Percentiles rank a stretch among this genome's conserved stretches.
phyloP scores from a whole-genome alignment of 2,797 vertebrate species.

The Columba guinea region DNA sequence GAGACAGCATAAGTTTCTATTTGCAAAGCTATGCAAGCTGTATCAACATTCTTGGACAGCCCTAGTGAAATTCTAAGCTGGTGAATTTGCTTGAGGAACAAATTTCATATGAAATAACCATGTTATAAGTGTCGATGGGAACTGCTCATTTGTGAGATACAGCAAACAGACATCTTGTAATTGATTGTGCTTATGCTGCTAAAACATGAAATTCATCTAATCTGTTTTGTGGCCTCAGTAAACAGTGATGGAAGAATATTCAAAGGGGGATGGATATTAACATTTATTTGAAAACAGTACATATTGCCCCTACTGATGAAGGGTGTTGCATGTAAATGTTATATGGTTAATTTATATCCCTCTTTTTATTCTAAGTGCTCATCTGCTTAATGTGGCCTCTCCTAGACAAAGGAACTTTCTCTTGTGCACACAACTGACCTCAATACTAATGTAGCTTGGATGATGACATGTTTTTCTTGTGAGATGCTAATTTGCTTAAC shows the following conservation, averaged over 20 bases:
- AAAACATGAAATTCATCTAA: neutral
- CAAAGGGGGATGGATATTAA: neutral
- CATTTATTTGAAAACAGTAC: neutral
- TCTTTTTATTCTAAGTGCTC: slow-evolving; percentile 3
- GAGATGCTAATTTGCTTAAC: slow-evolving; percentile 19
- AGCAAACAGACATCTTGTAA: neutral
- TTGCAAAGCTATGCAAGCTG: neutral
- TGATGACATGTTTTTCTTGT: neutral
- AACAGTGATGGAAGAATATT: neutral
- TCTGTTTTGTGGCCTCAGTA: neutral
- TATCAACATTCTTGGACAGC: neutral
- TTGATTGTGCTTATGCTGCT: neutral
- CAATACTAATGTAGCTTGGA: slow-evolving; percentile 16
- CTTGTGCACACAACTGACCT: neutral
- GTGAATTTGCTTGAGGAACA: neutral
- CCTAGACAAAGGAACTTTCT: slow-evolving; percentile 39
- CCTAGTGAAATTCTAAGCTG: neutral
- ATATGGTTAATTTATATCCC: neutral
- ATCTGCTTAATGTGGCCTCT: slow-evolving; percentile 40
- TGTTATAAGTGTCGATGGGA: neutral
- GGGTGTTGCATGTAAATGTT: neutral
- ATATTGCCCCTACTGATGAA: slow-evolving; percentile 19
- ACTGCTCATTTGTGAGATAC: neutral
- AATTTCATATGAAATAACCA: neutral
- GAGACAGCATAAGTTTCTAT: neutral